Conservation (phyloP, 2,888 invertebrate species). For the Dusona sp. region DNA sequence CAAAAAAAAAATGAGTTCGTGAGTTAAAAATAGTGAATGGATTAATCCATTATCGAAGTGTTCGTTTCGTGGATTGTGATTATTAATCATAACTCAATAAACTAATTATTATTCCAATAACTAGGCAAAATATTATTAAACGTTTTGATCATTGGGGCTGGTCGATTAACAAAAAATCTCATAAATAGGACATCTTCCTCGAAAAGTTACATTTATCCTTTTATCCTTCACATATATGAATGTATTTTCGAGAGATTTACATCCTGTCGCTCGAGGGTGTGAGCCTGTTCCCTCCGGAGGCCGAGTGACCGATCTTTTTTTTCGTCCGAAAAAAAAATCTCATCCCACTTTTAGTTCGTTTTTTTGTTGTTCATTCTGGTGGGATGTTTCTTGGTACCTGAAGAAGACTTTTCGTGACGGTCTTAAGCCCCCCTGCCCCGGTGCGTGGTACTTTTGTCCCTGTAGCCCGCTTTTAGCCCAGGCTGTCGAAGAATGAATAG, state of each 20-base stretch:
- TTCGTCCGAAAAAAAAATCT: constrained; percentile 14
- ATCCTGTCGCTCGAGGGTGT: constrained; percentile 63
- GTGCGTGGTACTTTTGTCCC: constrained; percentile 64
- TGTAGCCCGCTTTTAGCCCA: constrained; percentile 53
- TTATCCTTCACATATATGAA: constrained; percentile 10
- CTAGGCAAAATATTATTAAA: neutral
- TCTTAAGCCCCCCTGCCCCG: constrained; percentile 32
- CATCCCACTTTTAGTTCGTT: constrained; percentile 42
- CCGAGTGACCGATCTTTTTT: constrained; percentile 62
- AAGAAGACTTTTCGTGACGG: constrained; percentile 47
- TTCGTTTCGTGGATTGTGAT: neutral
- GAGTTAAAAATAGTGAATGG: neutral
- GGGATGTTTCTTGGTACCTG: constrained; percentile 48
- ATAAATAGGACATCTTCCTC: neutral
- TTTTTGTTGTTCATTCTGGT: constrained; percentile 38
- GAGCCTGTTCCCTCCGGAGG: constrained; percentile 57
- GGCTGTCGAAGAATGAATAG: constrained; percentile 69
- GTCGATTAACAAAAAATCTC: neutral
- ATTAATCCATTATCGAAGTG: neutral
- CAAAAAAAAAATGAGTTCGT: neutral
- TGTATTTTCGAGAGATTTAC: constrained; percentile 51
- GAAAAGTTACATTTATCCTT: neutral
- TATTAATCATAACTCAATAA: neutral
- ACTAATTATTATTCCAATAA: neutral
- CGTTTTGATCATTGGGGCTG: neutral